Evolutionary conservation across 2,888 invertebrate genomes (phyloP), one percentile per base, ranked within the genome.

Genomic region (Nemotelus nigrinus): DNA sequence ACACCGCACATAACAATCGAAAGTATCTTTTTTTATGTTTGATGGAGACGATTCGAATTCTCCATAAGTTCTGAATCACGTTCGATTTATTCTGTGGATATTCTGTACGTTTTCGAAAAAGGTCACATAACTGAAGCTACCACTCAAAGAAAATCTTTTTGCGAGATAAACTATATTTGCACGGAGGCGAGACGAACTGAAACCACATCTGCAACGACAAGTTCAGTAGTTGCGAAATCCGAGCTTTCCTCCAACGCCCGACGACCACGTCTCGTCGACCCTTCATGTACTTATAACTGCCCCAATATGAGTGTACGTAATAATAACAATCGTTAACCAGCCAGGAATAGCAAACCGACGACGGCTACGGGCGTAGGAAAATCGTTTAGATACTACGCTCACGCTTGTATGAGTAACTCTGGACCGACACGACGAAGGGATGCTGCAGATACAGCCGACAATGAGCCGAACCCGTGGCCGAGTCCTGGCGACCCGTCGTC

Each of bases 371-470:
- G 4, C 70, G 70, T 70, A 70, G 53, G 53, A 70, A 53, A 50
- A 7, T 50, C 4, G 70, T 70, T 70, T n/a, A 25, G 39, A 3
- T 53, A 55, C 70, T 5, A 25, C 25, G 25, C 25, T 25, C 25
- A 25, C 25, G 25, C 25, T 53, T 70, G 70, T 70, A 43, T 55
- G 41, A 8, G 70, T 70, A 70, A 70, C 70, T 70, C 44, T 67
- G 10, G 7, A n/a, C 53, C 70, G 63, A 63, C 25, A 25, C 10
- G 44, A 44, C 39, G 25, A 71, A 60, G 74, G 71, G 74, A 74
- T 74, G 74, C 74, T 72, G 72, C 58, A 72, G 72, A 58, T 58
- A 72, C 45, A 72, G 47, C 44, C 72, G 58, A 58, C 72, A 10
- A 44, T 25, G 7, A 10, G 39, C 58, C 72, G 72, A 71, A 2